Evolutionary conservation across 2,113 vertebrate species (phyloP).

Genomic region (Eolophus roseicapilla): DNA sequence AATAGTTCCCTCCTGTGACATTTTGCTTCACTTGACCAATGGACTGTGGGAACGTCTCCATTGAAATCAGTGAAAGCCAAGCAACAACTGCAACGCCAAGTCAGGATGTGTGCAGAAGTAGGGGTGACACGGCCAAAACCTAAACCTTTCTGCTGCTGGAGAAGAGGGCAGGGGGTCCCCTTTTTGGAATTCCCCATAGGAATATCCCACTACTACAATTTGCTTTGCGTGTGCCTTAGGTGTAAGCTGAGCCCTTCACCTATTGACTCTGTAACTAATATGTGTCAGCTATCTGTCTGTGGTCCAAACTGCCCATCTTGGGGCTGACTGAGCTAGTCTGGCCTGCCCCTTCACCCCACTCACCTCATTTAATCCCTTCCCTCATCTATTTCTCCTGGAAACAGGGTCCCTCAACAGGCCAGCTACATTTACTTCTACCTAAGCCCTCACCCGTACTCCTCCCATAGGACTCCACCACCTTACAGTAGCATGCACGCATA

Average conservation of each 20-base stretch:
- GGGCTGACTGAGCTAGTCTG: neutral
- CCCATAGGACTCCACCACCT: neutral
- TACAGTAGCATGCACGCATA: accelerated
- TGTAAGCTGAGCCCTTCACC: conserved; percentile 31
- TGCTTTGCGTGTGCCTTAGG: neutral
- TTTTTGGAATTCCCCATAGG: neutral
- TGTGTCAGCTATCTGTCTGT: neutral
- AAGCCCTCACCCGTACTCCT: no score
- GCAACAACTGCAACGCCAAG: neutral
- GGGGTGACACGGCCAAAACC: neutral
- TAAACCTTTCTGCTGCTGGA: neutral
- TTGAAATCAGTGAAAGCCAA: neutral
- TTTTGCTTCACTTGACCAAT: conserved; percentile 11
- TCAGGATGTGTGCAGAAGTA: accelerated
- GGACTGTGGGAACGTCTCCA: neutral
- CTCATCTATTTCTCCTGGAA: neutral
- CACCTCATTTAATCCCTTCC: neutral
- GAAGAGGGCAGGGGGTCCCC: neutral
- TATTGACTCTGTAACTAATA: conserved; percentile 17
- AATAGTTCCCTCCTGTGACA: conserved; percentile 48
- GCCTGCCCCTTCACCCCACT: neutral
- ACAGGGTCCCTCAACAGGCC: neutral
- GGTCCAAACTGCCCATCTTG: neutral
- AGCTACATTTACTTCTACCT: accelerated
- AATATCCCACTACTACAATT: neutral